phyloP scores from a whole-genome alignment of 2,797 vertebrate species.

The Labeo calbasu region DNA sequence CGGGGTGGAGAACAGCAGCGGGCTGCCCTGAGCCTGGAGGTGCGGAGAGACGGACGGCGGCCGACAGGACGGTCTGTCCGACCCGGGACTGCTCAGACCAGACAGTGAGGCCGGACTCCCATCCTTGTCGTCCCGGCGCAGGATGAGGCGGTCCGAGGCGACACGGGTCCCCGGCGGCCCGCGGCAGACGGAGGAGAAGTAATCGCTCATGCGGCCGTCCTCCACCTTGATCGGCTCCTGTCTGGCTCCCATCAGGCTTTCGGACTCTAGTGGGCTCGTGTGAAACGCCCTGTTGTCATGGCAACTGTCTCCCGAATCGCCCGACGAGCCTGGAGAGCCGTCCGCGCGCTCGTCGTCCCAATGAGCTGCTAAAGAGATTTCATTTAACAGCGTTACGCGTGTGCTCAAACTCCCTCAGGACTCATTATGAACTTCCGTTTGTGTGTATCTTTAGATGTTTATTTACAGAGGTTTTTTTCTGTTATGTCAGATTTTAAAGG shows the following conservation, averaged over 20 bases:
- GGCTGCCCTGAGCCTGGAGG: too few relatives aligned
- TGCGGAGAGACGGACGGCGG: too few relatives aligned
- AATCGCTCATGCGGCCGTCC: constrained; percentile 83
- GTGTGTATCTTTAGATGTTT: background rate
- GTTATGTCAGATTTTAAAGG: background rate
- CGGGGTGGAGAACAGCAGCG: constrained; percentile 65
- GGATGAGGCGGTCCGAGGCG: constrained; percentile 55
- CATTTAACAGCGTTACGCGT: background rate
- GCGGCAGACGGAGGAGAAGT: constrained; percentile 82
- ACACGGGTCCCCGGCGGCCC: constrained; percentile 71
- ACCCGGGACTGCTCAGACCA: constrained; percentile 87
- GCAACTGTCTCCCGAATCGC: constrained; percentile 90
- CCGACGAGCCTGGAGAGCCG: constrained; percentile 92
- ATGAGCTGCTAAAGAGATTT: constrained; percentile 78
- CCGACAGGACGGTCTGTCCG: background rate
- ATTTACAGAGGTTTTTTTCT: too few relatives aligned
- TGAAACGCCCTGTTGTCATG: constrained; percentile 81
- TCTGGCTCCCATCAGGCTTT: constrained; percentile 90
- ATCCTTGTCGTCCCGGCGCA: constrained; percentile 77
- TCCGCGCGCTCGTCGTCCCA: constrained; percentile 94
- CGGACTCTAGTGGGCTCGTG: constrained; percentile 87
- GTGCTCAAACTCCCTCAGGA: background rate
- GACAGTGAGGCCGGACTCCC: constrained; percentile 87
- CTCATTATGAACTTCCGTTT: constrained; percentile 61
- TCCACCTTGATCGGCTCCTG: constrained; percentile 98